phyloP scores from a whole-genome alignment of 2,888 invertebrate genomes.

The Coenonympha arcania region DNA sequence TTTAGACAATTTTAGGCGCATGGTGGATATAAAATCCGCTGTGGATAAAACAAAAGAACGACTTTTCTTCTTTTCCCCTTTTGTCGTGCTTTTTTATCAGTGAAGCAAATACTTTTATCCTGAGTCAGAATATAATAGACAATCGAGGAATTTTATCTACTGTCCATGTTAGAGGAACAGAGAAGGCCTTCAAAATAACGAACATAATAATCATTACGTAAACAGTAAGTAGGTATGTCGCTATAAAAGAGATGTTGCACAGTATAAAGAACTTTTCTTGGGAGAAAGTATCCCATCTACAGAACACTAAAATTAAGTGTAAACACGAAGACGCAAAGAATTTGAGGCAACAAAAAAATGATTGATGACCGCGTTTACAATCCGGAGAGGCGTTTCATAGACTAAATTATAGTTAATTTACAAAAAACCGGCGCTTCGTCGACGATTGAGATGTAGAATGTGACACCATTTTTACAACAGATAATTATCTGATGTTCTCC shows the following conservation, averaged over 20 bases:
- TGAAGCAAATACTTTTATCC: too few relatives aligned
- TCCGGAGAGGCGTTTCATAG: conserved; percentile 14
- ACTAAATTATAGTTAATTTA: conserved; percentile 19
- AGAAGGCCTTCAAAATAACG: too few relatives aligned
- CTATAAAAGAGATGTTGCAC: not conserved
- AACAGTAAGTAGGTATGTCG: too few relatives aligned
- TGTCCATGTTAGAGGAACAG: too few relatives aligned
- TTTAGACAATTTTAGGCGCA: too few relatives aligned
- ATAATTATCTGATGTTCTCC: not conserved
- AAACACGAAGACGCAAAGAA: conserved; percentile 14
- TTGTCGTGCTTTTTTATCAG: too few relatives aligned
- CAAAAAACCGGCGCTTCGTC: conserved; percentile 1
- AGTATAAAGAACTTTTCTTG: conserved; percentile 7
- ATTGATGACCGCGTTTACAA: conserved; percentile 23
- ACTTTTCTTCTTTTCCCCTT: too few relatives aligned
- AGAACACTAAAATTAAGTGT: conserved; percentile 12
- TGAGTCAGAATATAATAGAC: too few relatives aligned
- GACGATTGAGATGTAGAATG: conserved; percentile 9
- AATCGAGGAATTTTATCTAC: too few relatives aligned
- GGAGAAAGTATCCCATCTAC: conserved; percentile 16
- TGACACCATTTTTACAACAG: not conserved
- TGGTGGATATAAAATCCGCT: too few relatives aligned
- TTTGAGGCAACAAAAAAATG: conserved; percentile 26
- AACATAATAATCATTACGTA: too few relatives aligned
- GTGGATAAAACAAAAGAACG: too few relatives aligned